These are phyloP conservation scores for Psittacus erithacus DNA, from an alignment of 2,113 vertebrate genomes.

Conservation along the genomic window DNA sequence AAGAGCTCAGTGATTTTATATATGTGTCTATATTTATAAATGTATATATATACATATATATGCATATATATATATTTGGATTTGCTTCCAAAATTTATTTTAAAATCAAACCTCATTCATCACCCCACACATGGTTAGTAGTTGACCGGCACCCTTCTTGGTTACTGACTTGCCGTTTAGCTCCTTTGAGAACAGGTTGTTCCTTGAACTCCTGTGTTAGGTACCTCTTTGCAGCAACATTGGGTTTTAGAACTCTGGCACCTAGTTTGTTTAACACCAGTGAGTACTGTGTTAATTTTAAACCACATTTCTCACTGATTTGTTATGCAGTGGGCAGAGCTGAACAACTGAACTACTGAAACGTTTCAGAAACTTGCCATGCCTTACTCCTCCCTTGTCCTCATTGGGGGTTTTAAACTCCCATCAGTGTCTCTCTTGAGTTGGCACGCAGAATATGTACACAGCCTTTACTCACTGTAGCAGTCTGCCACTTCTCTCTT, in stretches of 20 bases:
- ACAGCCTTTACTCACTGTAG: not conserved
- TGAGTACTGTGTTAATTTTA: not conserved
- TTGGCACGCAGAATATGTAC: not conserved
- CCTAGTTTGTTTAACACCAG: not conserved
- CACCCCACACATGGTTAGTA: rapidly evolving
- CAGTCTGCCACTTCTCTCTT: not conserved
- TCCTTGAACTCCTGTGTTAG: not conserved
- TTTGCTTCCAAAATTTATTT: not conserved
- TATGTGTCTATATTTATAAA: not conserved
- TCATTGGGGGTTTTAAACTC: not conserved
- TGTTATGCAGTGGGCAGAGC: not conserved
- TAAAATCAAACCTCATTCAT: not conserved
- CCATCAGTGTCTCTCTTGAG: not conserved
- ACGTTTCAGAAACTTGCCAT: not conserved
- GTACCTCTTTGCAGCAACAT: not conserved
- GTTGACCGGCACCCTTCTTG: not conserved
- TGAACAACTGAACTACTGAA: not conserved
- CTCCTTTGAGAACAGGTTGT: not conserved
- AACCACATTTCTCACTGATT: not conserved
- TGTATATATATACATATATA: not conserved
- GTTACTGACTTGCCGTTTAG: not conserved
- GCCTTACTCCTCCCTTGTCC: not conserved
- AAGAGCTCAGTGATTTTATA: not conserved
- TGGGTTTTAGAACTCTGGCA: not conserved
- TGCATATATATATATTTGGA: not conserved